These are phyloP conservation scores for Margarornis squamiger DNA, from an alignment of 2,797 vertebrate species.

Conservation along the genomic window DNA sequence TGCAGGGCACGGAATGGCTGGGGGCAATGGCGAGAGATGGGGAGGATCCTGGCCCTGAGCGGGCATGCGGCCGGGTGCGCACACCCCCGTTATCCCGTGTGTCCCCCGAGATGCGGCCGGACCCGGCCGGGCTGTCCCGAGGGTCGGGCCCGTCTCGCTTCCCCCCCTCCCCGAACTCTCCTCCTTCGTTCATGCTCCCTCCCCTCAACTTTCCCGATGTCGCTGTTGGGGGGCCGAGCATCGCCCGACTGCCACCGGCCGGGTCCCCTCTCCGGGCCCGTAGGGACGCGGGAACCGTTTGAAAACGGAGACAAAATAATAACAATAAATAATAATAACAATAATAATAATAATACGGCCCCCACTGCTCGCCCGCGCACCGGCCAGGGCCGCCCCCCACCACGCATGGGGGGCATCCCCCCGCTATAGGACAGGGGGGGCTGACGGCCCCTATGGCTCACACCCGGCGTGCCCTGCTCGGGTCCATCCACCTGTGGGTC, in stretches of 20 bases:
- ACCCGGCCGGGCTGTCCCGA: neutral
- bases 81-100: too few species aligned
- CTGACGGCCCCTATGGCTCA: neutral
- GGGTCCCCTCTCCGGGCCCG: neutral
- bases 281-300: neutral
- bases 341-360: rapidly evolving
- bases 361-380: neutral
- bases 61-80: neutral
- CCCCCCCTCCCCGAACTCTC: neutral
- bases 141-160: too few species aligned
- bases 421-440: neutral
- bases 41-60: neutral
- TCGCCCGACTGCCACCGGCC: neutral
- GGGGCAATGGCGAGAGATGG: neutral
- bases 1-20: neutral
- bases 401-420: neutral
- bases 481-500: neutral
- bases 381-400: neutral
- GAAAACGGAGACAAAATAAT: neutral
- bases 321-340: rapidly evolving
- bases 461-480: neutral
- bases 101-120: neutral
- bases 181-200: neutral
- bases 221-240: neutral
- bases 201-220: neutral